Evolutionary conservation across 2,797 vertebrate species (phyloP), one percentile per base, ranked within the genome.

Genomic region (Picus viridis): DNA sequence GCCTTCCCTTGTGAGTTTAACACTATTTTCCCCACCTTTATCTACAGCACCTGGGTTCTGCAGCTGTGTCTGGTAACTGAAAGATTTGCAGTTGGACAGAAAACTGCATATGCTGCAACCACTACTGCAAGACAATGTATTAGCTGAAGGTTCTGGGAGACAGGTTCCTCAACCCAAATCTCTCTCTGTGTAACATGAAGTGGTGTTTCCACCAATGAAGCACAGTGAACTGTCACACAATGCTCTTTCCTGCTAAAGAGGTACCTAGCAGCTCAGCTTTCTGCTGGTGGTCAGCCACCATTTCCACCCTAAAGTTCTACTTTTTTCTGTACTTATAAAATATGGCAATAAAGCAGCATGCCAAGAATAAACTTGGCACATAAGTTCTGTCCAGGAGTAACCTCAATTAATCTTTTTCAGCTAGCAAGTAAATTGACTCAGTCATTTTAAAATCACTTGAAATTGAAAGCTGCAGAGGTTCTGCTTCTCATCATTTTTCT

Each of bases 331-430:
- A 65, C 83, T 94, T 91, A 80, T 5, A 89, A 96, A 94, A 89
- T 76, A 85, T 0, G 8, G 71, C 77, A 92, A 88, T 96, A 95
- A 96, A 96, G 89, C 49, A 80, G 1, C 72, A 58, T 3, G 89
- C 95, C 89, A 96, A 95, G 89, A 91, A 39, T 77, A 82, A 95
- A 95, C 57, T 81, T 92, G 86, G 90, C 93, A 58, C 8, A 6
- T 18, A 43, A 81, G 16, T 45, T 49, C 57, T 90, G 88, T 57
- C 83, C 95, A 97, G 70, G 64, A 90, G 89, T 93, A 96, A 96
- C 96, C 94, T 88, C 79, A 74, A 73, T 76, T 84, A 62, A 83
- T 76, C 57, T 74, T 68, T 72, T 61, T 77, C 88, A 94, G 81
- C 39, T 32, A 82, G 77, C 68, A 75, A 88, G 56, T 73, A 85